Base-by-base conservation (phyloP, 2,797 vertebrate genomes). In the Onychomys arenicola region DNA sequence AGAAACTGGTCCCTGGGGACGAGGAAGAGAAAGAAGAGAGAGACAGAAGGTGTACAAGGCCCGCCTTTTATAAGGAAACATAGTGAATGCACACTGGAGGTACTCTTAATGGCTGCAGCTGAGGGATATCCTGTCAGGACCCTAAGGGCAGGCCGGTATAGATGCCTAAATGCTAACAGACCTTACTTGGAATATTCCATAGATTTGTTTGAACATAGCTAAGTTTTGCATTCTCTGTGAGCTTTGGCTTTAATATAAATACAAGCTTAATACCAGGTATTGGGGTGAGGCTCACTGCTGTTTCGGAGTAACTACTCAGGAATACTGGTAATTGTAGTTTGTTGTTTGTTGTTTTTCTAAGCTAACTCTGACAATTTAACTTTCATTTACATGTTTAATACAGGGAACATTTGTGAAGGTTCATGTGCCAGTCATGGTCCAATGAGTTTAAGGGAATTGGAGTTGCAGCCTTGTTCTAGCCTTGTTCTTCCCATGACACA, bases 381-480 rank as follows among this genome's bases (percentile, higher is more conserved):
- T 75, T 94, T 71, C 43, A 16, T 92, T 86, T 76, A 61, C 65
- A 10, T 93, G 49, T 96, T 97, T 96, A 75, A 27, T 95, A 91
- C 73, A 98, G 98, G 98, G 98, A 93, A 84, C 97, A 65, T 96
- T 97, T 87, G 61, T 95, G 91, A 90, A 97, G 97, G 95, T 87
- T 97, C 95, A 32, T 97, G 96, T 96, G 87, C 29, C 59, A 98
- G 98, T 97, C 95, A 27, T 63, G 98, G 98, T 65, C 98, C 98
- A 0, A 97, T 99, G 98, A 97, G 98, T 96, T 75, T 98, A 90
- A 92, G 92, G 8, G 98, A 99, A 73, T 96, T 99, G 94, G 98
- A 98, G 14, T 87, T 84, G 0, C 96, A 96, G 9, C 87, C 96
- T 16, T 17, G 73, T 96, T 93, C 97, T 96, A 73, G 86, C 27